Conservation (phyloP, 2,888 invertebrate species). For the Chloroclysta siterata region DNA sequence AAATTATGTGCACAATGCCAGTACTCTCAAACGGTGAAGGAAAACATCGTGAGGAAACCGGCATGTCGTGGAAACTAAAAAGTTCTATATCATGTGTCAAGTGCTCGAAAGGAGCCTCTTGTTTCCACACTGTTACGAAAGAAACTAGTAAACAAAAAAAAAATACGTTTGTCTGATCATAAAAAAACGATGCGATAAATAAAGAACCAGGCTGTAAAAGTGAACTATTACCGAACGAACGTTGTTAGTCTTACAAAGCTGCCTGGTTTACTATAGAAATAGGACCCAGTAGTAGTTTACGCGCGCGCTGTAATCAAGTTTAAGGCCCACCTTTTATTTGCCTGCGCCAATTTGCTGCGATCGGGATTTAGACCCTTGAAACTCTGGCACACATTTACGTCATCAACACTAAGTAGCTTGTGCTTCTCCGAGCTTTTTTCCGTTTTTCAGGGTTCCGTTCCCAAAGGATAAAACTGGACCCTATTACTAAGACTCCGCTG, state of each 20-base stretch:
- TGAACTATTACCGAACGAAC: not conserved
- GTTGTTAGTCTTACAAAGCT: not conserved
- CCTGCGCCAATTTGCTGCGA: slow-evolving; percentile 8
- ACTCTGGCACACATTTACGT: not conserved
- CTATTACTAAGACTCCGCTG: too few relatives aligned
- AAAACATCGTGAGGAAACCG: too few relatives aligned
- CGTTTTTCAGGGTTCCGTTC: too few relatives aligned
- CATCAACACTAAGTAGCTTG: not conserved
- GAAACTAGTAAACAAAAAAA: too few relatives aligned
- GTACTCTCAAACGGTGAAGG: too few relatives aligned
- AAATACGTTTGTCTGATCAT: not conserved
- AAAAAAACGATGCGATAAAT: not conserved
- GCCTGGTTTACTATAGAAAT: slow-evolving; percentile 10
- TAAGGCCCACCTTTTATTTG: slow-evolving; percentile 7
- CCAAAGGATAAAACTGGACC: too few relatives aligned
- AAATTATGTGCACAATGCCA: too few relatives aligned
- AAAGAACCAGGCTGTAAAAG: not conserved
- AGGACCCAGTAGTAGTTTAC: slow-evolving; percentile 16
- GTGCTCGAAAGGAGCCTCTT: too few relatives aligned
- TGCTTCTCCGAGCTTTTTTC: too few relatives aligned
- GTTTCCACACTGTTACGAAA: too few relatives aligned
- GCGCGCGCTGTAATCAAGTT: slow-evolving; percentile 12
- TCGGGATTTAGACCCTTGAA: not conserved
- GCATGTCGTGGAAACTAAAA: too few relatives aligned
- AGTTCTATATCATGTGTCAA: too few relatives aligned